Percentiles rank a stretch among this genome's conserved stretches.
Conservation (phyloP, 2,113 vertebrate genomes). For the Dasyurus viverrinus region DNA sequence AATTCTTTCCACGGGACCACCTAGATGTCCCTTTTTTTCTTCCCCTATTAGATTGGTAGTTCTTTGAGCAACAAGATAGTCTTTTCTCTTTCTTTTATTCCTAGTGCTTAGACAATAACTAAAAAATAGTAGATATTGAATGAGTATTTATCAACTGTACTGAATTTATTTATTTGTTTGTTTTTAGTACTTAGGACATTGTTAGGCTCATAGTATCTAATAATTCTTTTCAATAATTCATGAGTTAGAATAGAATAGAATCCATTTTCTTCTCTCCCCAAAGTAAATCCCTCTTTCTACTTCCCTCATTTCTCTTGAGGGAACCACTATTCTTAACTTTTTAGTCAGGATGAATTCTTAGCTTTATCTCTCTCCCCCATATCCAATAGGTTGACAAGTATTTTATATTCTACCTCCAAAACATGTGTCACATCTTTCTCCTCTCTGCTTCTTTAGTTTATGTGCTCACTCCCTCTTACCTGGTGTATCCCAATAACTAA, state of each 20-base stretch:
- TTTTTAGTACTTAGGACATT: neutral
- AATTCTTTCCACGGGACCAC: no score
- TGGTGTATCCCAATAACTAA: no score
- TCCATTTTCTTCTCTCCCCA: neutral
- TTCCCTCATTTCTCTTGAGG: neutral
- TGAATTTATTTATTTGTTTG: no score
- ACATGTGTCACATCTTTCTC: neutral
- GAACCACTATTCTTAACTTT: neutral
- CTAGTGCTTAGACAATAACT: neutral
- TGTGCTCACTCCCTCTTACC: neutral
- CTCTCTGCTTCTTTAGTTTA: neutral
- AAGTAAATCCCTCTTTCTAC: neutral
- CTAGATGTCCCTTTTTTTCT: neutral
- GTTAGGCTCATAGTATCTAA: neutral
- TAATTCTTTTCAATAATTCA: neutral
- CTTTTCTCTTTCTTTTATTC: neutral
- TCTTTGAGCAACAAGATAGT: neutral
- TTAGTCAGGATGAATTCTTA: neutral
- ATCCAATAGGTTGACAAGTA: neutral
- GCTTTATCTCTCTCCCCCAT: neutral
- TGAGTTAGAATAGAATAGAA: neutral
- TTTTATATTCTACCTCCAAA: neutral
- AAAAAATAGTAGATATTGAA: neutral
- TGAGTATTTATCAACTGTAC: neutral
- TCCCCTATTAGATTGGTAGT: neutral